Base-by-base conservation (phyloP, 2,888 invertebrate species). In the Chrysolina oricalcia region DNA sequence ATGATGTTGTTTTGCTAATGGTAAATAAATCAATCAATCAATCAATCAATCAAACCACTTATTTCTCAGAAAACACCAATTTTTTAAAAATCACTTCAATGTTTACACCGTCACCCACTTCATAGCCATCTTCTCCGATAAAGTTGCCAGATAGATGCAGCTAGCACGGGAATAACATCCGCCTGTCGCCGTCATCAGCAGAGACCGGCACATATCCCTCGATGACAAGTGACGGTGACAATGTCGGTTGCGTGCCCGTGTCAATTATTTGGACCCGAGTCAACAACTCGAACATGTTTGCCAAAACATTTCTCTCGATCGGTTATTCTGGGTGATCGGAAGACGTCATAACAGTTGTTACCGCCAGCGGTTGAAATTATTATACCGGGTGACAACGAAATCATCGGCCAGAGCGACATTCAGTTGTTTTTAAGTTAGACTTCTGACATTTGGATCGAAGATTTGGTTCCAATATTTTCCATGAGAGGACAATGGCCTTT, bases 241-340 rank as follows among this genome's bases (percentile, higher is more conserved):
- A 40, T 62, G 62, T 62, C 72, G 76, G 50, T 72, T 75, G 59
- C 17, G 66, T 68, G 9, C 48, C 17, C 71, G 68, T 74, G 80
- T 80, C 82, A 82, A 82, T 80, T 81, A 80, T 80, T 81, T 81
- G 80, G 81, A 82, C 80, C 78, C 79, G 72, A 80, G 77, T 80
- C 80, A 79, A 80, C 79, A 78, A 77, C 79, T 80, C 73, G 76
- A 79, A 82, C 81, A 81, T 80, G 81, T 80, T 81, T 80, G 77
- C 78, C 77, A 77, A 78, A 82, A 80, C 80, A 80, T 77, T 76
- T 69, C 66, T 72, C 70, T 72, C 77, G 56, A 72, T 75, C 70
- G 66, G 50, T 56, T 56, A 56, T 56, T 56, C 21, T 6, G 23
- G 13, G 21, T 23, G 23, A 23, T 13, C n/a, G 19, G 23, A 9